Evolutionary conservation across 2,113 vertebrate genomes (phyloP).

Genomic region (Microcebus lehilahytsara): DNA sequence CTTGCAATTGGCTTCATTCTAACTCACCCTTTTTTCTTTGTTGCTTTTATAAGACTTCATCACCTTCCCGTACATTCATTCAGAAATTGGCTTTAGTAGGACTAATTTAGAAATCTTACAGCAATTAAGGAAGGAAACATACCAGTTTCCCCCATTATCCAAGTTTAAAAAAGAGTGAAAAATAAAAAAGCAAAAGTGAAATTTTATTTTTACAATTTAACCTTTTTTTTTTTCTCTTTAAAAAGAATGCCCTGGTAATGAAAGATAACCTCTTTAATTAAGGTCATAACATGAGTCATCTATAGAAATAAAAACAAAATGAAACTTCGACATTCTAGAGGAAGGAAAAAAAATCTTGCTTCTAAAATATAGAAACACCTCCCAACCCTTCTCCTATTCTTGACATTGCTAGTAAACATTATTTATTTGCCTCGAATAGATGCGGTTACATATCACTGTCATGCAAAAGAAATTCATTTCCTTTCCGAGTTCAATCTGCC

Average conservation of each 20-base stretch:
- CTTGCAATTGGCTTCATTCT: neutral
- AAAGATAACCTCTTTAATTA: conserved; percentile 36
- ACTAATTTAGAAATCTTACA: neutral
- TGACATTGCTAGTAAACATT: conserved; percentile 80
- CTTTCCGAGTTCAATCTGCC: conserved; percentile 80
- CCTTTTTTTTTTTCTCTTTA: neutral
- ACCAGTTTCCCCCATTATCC: neutral
- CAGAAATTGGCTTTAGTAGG: neutral
- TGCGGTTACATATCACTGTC: conserved; percentile 79
- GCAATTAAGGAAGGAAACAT: neutral
- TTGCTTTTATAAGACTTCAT: neutral
- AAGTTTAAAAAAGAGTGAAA: conserved; percentile 17
- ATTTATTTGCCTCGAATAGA: conserved; percentile 78
- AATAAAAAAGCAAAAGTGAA: conserved; percentile 7
- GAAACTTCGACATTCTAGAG: conserved; percentile 49
- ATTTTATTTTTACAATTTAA: conserved; percentile 40
- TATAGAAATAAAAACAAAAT: conserved; percentile 51
- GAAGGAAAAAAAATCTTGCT: conserved; percentile 34
- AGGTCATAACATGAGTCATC: conserved; percentile 19
- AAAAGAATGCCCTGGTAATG: neutral
- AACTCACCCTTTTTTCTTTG: neutral
- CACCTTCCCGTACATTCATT: neutral
- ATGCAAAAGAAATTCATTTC: conserved; percentile 81
- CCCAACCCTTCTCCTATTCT: conserved; percentile 71
- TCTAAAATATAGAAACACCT: conserved; percentile 66